Evolutionary conservation across 2,113 vertebrate species (phyloP).

Genomic region (Calyptommatus sinebrachiatus): DNA sequence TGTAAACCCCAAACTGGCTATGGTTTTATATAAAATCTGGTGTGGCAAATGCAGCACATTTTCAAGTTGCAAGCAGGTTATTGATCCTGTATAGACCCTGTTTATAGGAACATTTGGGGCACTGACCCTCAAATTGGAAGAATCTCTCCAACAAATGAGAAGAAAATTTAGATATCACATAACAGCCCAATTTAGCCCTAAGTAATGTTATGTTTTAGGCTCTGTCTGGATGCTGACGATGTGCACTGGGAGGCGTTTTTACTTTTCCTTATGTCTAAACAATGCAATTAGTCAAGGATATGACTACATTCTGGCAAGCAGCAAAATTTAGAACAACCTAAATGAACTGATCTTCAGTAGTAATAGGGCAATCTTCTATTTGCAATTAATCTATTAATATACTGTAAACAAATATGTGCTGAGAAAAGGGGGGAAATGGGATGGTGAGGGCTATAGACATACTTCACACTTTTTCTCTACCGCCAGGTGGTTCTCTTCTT

Average conservation of each 20-base stretch:
- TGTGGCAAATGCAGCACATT: too few relatives aligned
- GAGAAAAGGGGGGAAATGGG: constrained; percentile 10
- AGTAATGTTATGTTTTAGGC: too few relatives aligned
- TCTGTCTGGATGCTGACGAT: background rate
- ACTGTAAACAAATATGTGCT: constrained; percentile 23
- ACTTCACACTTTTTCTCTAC: constrained; percentile 13
- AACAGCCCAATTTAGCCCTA: too few relatives aligned
- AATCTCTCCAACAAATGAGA: too few relatives aligned
- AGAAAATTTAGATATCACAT: too few relatives aligned
- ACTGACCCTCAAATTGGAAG: too few relatives aligned
- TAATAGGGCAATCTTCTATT: constrained; percentile 37
- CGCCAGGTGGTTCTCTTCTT: background rate
- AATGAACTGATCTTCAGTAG: constrained; percentile 23
- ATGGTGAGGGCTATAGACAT: background rate
- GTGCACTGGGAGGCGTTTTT: too few relatives aligned
- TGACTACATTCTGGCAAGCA: constrained; percentile 14
- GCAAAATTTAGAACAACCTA: constrained; percentile 23
- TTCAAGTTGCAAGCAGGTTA: too few relatives aligned
- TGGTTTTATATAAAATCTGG: too few relatives aligned
- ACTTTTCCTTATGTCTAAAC: background rate
- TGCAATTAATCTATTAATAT: constrained; percentile 29
- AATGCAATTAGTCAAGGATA: background rate
- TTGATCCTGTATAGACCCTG: too few relatives aligned
- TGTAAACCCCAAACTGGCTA: too few relatives aligned
- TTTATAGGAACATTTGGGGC: too few relatives aligned